These are phyloP conservation scores for Hemaris fuciformis DNA, from an alignment of 2,888 invertebrate genomes.

Conservation along the genomic window DNA sequence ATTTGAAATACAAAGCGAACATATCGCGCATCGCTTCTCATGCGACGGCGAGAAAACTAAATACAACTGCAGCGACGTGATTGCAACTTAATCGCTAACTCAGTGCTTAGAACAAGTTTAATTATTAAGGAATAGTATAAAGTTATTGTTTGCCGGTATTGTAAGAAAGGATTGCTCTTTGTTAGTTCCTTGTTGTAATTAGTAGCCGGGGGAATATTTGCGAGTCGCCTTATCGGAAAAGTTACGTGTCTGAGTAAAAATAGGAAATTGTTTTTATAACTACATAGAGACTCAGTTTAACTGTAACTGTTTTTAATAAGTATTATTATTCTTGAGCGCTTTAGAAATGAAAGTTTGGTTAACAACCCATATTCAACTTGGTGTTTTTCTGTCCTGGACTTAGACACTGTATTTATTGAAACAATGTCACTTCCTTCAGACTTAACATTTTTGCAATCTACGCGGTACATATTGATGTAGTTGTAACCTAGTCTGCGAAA, in stretches of 20 bases:
- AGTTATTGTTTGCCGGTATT: slow-evolving; percentile 37
- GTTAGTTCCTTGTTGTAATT: slow-evolving; percentile 23
- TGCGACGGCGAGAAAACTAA: background rate
- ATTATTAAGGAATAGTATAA: slow-evolving; percentile 51
- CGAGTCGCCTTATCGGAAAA: slow-evolving; percentile 40
- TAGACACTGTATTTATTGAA: too few relatives aligned
- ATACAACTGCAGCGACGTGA: slow-evolving; percentile 47
- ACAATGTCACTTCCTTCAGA: too few relatives aligned
- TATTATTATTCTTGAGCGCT: too few relatives aligned
- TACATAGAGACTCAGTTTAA: background rate
- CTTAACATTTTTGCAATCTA: too few relatives aligned
- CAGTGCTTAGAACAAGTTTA: slow-evolving; percentile 55
- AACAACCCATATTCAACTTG: too few relatives aligned
- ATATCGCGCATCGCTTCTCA: background rate
- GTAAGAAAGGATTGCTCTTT: slow-evolving; percentile 14
- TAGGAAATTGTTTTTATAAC: slow-evolving; percentile 15
- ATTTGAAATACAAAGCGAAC: too few relatives aligned
- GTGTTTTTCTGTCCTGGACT: too few relatives aligned
- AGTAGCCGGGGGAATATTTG: slow-evolving; percentile 29
- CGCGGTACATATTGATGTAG: too few relatives aligned
- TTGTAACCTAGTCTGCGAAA: too few relatives aligned
- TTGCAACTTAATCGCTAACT: slow-evolving; percentile 72
- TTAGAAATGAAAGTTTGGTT: too few relatives aligned
- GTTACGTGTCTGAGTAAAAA: slow-evolving; percentile 30
- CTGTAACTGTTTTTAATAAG: background rate